Evolutionary conservation across 2,113 vertebrate species (phyloP), one percentile per base, ranked within the genome.

Genomic region (Mungos mungo): DNA sequence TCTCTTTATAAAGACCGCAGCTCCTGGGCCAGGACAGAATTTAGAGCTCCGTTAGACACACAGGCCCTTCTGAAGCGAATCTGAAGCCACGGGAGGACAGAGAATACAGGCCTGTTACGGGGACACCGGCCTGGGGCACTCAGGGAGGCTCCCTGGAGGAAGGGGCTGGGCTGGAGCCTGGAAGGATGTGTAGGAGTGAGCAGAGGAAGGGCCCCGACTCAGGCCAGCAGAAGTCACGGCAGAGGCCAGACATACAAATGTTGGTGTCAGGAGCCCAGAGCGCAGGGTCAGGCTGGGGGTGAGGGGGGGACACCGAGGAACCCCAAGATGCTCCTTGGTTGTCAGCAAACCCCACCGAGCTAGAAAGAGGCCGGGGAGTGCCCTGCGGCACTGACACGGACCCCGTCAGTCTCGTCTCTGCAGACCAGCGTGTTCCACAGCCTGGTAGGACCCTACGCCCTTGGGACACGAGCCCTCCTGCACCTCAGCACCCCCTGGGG

Each of bases 301-400:
- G 21, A 3, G 14, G 25, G 60, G 60, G 14, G 19, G 33, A 33
- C 16, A 3, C 31, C 0, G 14, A 65, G 57, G 31, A 25, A 11
- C 23, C 38, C 77, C 50, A 6, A 33, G 54, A 25, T 38, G 16
- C 11, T 19, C 0, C 19, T 33, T 12, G 4, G 21, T 45, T 66
- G 50, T 5, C 23, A 38, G 2, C 1, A 18, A 19, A 18, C 41
- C 31, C 16, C 69, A 7, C 12, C 10, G 57, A 86, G 21, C 38
- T 4, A 31, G 41, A 60, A 33, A 54, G 50, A 94, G 14, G 12
- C 60, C 4, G 1, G 3, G 41, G 54, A 25, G 5, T 0, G 0
- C 74, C 1, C 0, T 0, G 2, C 0, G 41, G 82, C 80, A 35
- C 19, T 0, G 1, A 35, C 33, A 3, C 1, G 0, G 0, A 7